Conservation (phyloP, 2,113 vertebrate genomes). For the Upupa epops region DNA sequence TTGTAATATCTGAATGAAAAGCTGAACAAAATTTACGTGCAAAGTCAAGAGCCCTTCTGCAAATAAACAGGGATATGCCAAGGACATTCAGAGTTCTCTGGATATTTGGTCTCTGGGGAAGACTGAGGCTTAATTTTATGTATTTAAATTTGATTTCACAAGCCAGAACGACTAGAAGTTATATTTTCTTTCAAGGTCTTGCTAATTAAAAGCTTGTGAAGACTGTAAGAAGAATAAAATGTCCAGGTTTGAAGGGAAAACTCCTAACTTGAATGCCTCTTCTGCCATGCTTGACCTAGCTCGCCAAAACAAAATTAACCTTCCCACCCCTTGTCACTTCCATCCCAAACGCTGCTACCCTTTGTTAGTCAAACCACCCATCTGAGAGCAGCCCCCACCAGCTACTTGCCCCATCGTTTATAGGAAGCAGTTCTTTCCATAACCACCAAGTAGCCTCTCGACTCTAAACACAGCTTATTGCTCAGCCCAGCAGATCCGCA, state of each 20-base stretch:
- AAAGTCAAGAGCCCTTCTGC: not conserved
- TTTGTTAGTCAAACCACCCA: not conserved
- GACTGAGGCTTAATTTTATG: not conserved
- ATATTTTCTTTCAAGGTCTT: not conserved
- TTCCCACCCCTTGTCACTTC: not conserved
- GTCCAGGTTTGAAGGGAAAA: not conserved
- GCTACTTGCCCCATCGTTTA: accelerated
- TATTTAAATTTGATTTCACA: not conserved
- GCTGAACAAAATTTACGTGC: not conserved
- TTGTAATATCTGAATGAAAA: not conserved
- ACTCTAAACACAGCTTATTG: accelerated
- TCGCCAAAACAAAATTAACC: conserved; percentile 30
- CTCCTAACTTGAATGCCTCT: not conserved
- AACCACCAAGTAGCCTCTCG: accelerated
- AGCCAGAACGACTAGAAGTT: not conserved
- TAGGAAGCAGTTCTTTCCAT: not conserved
- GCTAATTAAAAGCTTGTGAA: not conserved
- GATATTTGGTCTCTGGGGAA: not conserved
- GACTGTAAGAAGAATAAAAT: not conserved
- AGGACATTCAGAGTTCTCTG: not conserved
- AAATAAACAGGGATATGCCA: not conserved
- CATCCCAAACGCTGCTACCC: accelerated
- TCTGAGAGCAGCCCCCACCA: not conserved
- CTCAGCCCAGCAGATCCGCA: accelerated
- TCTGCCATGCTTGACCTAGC: conserved; percentile 32